phyloP scores from a whole-genome alignment of 2,888 invertebrate genomes.

The Lingula anatina region DNA sequence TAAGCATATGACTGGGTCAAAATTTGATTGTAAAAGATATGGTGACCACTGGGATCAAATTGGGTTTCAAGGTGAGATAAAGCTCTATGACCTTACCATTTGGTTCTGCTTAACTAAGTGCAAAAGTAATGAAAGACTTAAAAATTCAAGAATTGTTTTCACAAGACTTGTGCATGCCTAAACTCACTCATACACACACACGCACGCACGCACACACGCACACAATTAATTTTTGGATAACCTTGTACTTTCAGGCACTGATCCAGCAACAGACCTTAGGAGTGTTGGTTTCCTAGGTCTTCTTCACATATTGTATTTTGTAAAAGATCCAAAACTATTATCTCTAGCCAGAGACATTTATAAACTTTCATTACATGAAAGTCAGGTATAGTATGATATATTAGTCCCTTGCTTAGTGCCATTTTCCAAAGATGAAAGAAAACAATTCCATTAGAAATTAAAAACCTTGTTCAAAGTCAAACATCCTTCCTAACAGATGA shows the following conservation, averaged over 20 bases:
- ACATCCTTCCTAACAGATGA: too few species aligned
- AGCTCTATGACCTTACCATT: neutral
- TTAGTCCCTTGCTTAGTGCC: too few species aligned
- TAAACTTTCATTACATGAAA: constrained; percentile 52
- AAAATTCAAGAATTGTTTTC: too few species aligned
- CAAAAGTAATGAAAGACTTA: too few species aligned
- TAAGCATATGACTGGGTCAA: constrained; percentile 52
- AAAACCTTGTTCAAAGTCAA: too few species aligned
- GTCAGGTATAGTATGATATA: too few species aligned
- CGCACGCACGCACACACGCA: too few species aligned
- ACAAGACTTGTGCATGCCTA: too few species aligned
- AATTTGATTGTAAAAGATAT: constrained; percentile 53
- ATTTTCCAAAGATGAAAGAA: too few species aligned
- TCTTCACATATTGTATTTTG: constrained; percentile 54
- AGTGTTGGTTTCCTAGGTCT: constrained; percentile 57
- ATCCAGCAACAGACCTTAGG: constrained; percentile 58
- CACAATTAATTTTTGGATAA: too few species aligned
- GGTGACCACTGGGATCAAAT: constrained; percentile 59
- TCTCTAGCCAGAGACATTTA: constrained; percentile 53
- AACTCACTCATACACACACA: too few species aligned
- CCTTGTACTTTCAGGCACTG: constrained; percentile 32
- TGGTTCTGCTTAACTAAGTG: neutral
- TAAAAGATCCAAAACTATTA: constrained; percentile 38
- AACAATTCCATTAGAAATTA: too few species aligned
- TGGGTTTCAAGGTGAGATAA: constrained; percentile 56